Evolutionary conservation across 2,113 vertebrate genomes (phyloP), one percentile per base, ranked within the genome.

Genomic region (Crocuta crocuta): DNA sequence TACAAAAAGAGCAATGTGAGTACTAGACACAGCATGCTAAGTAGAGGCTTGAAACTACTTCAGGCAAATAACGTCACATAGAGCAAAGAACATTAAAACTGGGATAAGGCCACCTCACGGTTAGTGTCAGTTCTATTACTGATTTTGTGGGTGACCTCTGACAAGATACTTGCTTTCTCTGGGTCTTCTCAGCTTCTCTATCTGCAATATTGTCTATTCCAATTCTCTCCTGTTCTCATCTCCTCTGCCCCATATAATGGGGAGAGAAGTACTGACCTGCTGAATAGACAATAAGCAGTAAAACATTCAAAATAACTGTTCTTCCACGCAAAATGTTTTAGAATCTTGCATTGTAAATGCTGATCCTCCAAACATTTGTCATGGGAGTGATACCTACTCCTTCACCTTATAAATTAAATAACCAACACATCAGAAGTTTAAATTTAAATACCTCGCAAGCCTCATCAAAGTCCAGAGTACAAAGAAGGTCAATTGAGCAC

Each of bases 401-500:
- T 63, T 2, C 35, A 55, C 8, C 43, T 68, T 87, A 83, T 11
- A 93, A 95, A 68, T 74, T 95, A 92, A 97, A 79, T 93, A 85
- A 81, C 5, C 2, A 21, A 89, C 17, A 68, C 16, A 35, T 11
- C 45, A 4, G n/a, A 95, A 89, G 63, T 80, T 89, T 95, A 89
- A 53, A 90, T 85, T 84, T 84, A 91, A 80, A 91, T 70, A n/a
- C n/a, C 79, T 48, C 35, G 10, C 7, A 55, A n/a, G 71, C 88
- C 84, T 95, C 82, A 80, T 92, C 80, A 89, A 96, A 97, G 63
- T 70, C 35, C n/a, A 92, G 71, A 96, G 65, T 28, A 76, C 35
- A 95, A 94, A 90, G 31, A 31, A 78, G 68, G 93, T 79, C 61
- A 74, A 68, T 0, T 63, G n/a, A 76, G 65, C 91, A 91, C 81